Base-by-base conservation (phyloP, 2,888 invertebrate species). In the Eurytoma adleriae region DNA sequence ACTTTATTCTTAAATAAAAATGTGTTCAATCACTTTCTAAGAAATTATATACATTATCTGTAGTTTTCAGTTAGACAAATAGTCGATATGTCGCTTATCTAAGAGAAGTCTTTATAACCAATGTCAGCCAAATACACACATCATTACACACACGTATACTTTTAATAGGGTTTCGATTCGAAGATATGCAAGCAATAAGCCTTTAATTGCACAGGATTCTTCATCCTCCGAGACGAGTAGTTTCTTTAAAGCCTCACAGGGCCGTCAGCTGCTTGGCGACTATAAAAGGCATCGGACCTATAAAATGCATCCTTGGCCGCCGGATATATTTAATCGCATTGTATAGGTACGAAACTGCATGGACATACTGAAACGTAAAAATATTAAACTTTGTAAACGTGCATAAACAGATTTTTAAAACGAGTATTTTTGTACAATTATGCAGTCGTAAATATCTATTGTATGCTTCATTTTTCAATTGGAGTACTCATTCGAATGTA, bases 201-300 rank as follows among this genome's bases (percentile, higher is more conserved):
- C 87, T 90, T 90, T 90, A 90, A 90, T 90, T 90, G 90, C 88
- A 89, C 90, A 80, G 90, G 90, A 90, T 91, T 91, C 90, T 89
- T 90, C 90, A 88, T 90, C 88, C 81, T 66, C 83, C 83, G 81
- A 84, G 84, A 80, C 85, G 79, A 81, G 83, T 77, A 85, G 86
- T 85, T 86, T 89, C 87, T 86, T 88, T 86, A 86, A 86, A 88
- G 86, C 85, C 86, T 85, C 80, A 83, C 82, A 73, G 74, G 81
- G 85, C 86, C 86, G 85, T 72, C 68, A 78, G 85, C 85, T 86
- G 86, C 85, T 85, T 83, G 83, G 85, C 85, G 88, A 88, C 90
- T 89, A 90, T 90, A 90, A 90, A 90, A 90, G 88, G 85, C 90
- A 90, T 90, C 87, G 90, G 88, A 88, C 90, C 90, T 90, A 90